Conservation (phyloP, 2,113 vertebrate species). For the Maylandia zebra region DNA sequence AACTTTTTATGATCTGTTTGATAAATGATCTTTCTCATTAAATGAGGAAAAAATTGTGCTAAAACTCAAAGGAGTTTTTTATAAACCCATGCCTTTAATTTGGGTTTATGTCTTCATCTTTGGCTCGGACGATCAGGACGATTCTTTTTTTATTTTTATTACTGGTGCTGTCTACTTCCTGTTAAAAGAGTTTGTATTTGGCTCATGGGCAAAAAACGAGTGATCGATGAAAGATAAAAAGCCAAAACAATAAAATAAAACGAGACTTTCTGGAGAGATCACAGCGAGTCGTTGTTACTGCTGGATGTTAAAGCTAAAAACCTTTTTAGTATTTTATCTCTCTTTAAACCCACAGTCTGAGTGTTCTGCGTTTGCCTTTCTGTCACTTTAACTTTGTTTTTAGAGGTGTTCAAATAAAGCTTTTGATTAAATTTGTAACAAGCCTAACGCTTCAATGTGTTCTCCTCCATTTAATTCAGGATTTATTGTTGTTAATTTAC, state of each 20-base stretch:
- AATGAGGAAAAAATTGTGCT: accelerated
- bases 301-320: background rate
- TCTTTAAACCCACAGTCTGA: background rate
- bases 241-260: background rate
- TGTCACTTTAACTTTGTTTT: background rate
- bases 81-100: background rate
- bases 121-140: background rate
- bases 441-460: accelerated
- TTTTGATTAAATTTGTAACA: accelerated
- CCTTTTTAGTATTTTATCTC: background rate
- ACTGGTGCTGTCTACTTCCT: background rate
- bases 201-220: background rate
- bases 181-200: background rate
- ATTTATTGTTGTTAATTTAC: background rate
- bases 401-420: accelerated
- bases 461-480: background rate
- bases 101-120: background rate
- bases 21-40: accelerated
- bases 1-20: background rate
- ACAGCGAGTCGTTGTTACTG: background rate
- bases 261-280: background rate
- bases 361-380: background rate
- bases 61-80: background rate
- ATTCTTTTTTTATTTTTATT: background rate
- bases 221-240: background rate